Conservation (phyloP, 2,888 invertebrate species). For the Hypselothyrea guttata region DNA sequence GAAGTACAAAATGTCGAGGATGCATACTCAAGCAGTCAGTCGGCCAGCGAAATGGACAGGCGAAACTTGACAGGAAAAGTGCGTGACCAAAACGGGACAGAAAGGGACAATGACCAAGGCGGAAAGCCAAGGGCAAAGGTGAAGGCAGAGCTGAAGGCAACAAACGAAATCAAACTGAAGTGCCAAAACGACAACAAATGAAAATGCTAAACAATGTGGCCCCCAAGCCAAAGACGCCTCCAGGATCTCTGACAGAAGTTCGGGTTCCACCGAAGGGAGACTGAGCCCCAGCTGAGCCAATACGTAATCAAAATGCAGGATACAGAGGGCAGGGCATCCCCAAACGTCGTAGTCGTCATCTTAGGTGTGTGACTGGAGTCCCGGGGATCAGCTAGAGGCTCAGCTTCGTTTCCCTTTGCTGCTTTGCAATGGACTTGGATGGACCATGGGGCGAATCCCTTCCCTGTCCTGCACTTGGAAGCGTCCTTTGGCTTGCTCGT, state of each 20-base stretch:
- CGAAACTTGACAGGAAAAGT: conserved; percentile 40
- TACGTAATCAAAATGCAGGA: conserved; percentile 70
- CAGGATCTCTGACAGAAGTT: conserved; percentile 8
- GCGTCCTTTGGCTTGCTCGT: conserved; percentile 13
- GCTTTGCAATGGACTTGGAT: too few species aligned
- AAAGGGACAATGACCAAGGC: conserved; percentile 4
- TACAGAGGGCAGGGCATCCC: conserved; percentile 42
- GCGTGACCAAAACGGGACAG: conserved; percentile 46
- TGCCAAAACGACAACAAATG: conserved; percentile 69
- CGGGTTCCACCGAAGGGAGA: conserved; percentile 32
- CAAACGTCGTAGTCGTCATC: conserved; percentile 50
- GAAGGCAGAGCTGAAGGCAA: too few species aligned
- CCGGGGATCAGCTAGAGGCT: conserved; percentile 55
- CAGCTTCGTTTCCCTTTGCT: conserved; percentile 9
- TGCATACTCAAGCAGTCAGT: conserved; percentile 39
- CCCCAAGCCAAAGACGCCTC: conserved; percentile 15
- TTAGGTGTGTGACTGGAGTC: conserved; percentile 61
- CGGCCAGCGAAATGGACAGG: conserved; percentile 28
- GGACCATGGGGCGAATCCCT: too few species aligned
- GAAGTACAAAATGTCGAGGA: conserved; percentile 48
- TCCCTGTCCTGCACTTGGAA: conserved; percentile 14
- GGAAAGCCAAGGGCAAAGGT: conserved; percentile 29
- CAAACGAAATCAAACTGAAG: conserved; percentile 65
- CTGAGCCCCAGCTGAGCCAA: conserved; percentile 65
- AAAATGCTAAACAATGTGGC: conserved; percentile 48